Percentiles rank a stretch among this genome's conserved stretches.
These are phyloP conservation scores for Elymnias hypermnestra DNA, from an alignment of 1,140 invertebrate genomes.

Conservation along the genomic window DNA sequence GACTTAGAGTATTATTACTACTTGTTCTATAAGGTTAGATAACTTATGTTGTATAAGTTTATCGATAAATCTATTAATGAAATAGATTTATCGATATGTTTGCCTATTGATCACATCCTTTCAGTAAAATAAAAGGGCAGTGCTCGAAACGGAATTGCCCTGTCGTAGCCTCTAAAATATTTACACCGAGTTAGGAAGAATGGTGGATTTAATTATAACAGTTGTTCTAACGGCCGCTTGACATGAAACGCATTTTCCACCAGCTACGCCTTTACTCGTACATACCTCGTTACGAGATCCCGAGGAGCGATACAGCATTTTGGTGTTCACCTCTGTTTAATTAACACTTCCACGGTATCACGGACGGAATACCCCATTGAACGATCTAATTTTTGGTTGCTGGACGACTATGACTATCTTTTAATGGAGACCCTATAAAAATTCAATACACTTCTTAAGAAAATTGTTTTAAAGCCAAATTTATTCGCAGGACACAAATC, in stretches of 20 bases:
- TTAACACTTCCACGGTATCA: constrained; percentile 4
- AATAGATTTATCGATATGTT: too few species aligned
- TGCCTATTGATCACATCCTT: constrained; percentile 9
- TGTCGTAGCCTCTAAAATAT: constrained; percentile 48
- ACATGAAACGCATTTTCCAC: constrained; percentile 44
- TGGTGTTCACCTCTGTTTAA: constrained; percentile 8
- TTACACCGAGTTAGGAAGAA: constrained; percentile 50
- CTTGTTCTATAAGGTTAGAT: too few species aligned
- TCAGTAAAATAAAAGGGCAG: constrained; percentile 20
- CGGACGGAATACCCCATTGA: too few species aligned
- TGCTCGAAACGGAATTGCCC: constrained; percentile 34
- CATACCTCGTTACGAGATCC: constrained; percentile 20
- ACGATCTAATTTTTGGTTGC: too few species aligned
- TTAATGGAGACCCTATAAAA: too few species aligned
- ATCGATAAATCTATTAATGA: too few species aligned
- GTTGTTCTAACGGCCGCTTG: constrained; percentile 48
- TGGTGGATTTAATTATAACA: constrained; percentile 61
- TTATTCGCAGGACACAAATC: too few species aligned
- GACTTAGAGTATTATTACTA: too few species aligned
- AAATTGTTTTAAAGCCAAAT: too few species aligned
- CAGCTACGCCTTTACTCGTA: constrained; percentile 16
- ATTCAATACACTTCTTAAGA: too few species aligned
- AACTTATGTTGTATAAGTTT: too few species aligned
- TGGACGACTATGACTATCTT: too few species aligned
- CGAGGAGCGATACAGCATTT: constrained; percentile 17